Conservation (phyloP, 2,113 vertebrate genomes). For the Gadus macrocephalus region DNA sequence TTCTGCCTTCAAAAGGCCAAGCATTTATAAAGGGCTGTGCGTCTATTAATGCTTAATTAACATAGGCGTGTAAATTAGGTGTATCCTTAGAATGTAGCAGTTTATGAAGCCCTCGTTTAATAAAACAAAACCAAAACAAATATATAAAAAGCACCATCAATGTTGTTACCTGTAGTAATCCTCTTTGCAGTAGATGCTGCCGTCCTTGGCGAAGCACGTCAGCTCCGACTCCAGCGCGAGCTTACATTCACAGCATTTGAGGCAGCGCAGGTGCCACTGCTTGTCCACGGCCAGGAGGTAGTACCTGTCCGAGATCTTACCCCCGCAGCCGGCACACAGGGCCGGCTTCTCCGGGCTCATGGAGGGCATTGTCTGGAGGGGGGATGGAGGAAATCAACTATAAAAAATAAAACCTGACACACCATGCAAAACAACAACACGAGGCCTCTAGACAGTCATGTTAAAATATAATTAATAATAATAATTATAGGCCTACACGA, state of each 20-base stretch:
- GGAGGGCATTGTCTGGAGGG: slow-evolving; percentile 87
- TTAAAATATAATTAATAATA: not conserved
- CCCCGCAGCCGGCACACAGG: slow-evolving; percentile 95
- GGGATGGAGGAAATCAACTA: slow-evolving; percentile 4
- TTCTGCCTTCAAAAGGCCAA: too few species aligned
- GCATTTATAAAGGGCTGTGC: too few species aligned
- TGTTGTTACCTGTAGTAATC: slow-evolving; percentile 96
- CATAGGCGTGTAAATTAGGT: not conserved
- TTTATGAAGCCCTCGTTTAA: too few species aligned
- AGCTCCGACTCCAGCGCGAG: slow-evolving; percentile 96
- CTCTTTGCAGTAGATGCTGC: slow-evolving; percentile 99
- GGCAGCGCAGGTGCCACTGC: slow-evolving; percentile 97
- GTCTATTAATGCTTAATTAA: too few species aligned
- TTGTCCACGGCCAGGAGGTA: slow-evolving; percentile 99
- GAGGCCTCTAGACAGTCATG: not conserved
- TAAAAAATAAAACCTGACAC: not conserved
- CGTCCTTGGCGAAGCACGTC: slow-evolving; percentile 99
- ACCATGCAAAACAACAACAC: not conserved
- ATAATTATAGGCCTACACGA: not conserved
- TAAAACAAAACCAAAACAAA: not conserved
- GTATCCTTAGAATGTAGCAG: not conserved
- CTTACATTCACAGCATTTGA: slow-evolving; percentile 99
- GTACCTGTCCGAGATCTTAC: slow-evolving; percentile 98
- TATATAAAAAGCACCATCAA: slow-evolving; percentile 10
- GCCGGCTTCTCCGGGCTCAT: slow-evolving; percentile 97